Percentiles rank a stretch among this genome's conserved stretches.
Conservation (phyloP, 2,113 vertebrate genomes). For the Cygnus buccinator region DNA sequence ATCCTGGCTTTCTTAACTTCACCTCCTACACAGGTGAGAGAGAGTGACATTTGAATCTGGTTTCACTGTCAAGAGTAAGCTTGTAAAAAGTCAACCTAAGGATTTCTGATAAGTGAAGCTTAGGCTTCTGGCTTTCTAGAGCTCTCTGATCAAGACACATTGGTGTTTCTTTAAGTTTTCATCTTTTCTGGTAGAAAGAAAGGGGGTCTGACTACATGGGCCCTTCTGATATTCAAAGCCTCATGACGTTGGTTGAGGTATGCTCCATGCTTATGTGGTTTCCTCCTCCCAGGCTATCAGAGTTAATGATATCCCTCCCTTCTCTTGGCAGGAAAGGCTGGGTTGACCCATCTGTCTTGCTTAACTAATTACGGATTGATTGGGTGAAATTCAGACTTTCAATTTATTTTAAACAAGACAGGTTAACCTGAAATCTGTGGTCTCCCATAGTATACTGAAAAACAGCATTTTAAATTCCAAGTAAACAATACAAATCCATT, state of each 20-base stretch:
- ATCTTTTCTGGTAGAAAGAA: background rate
- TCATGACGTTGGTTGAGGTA: background rate
- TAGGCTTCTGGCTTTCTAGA: background rate
- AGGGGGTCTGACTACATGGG: background rate
- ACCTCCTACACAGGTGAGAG: background rate
- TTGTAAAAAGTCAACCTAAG: background rate
- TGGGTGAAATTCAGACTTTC: slow-evolving; percentile 31
- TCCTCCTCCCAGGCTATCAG: background rate
- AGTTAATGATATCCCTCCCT: background rate
- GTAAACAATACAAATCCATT: slow-evolving; percentile 3
- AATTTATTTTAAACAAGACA: slow-evolving; percentile 11
- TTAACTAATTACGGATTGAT: slow-evolving; percentile 17
- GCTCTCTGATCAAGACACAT: background rate
- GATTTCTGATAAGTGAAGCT: background rate
- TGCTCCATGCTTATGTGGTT: background rate
- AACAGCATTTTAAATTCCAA: slow-evolving; percentile 15
- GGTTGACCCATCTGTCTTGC: slow-evolving; percentile 30
- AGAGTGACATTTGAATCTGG: background rate
- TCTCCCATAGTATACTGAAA: background rate
- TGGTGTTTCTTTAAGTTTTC: background rate
- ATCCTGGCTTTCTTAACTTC: background rate
- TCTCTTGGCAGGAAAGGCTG: slow-evolving; percentile 8
- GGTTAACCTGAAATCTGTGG: slow-evolving; percentile 47
- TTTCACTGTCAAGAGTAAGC: background rate
- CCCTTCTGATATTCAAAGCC: background rate